Evolutionary conservation across 2,888 invertebrate species (phyloP).

Genomic region (Drosophila vallismaia): DNA sequence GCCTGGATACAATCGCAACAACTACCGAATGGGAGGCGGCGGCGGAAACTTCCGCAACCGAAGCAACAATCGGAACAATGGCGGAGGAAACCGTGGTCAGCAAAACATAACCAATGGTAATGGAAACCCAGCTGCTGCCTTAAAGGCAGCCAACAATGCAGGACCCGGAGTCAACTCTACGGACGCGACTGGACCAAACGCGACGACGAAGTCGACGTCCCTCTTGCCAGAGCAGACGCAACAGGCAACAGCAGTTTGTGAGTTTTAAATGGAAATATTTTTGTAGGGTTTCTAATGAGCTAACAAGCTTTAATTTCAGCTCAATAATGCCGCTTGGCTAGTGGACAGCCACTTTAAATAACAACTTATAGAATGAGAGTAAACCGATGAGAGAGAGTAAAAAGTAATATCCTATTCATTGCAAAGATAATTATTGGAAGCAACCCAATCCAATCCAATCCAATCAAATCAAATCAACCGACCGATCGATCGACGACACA

Average conservation of each 20-base stretch:
- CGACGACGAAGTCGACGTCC: constrained; percentile 71
- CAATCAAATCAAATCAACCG: not conserved
- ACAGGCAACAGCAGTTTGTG: constrained; percentile 79
- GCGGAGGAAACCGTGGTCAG: constrained; percentile 55
- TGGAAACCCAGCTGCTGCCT: constrained; percentile 63
- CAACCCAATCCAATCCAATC: constrained; percentile 57
- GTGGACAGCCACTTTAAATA: constrained; percentile 63
- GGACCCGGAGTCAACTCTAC: constrained; percentile 44
- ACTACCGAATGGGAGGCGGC: constrained; percentile 84
- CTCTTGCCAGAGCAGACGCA: constrained; percentile 76
- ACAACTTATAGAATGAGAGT: constrained; percentile 37
- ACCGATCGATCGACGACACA: constrained; percentile 70
- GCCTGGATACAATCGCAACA: constrained; percentile 84
- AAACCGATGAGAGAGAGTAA: constrained; percentile 32
- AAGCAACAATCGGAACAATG: constrained; percentile 76
- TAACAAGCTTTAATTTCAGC: constrained; percentile 61
- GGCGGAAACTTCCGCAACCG: constrained; percentile 79
- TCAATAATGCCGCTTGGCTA: constrained; percentile 80
- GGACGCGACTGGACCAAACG: constrained; percentile 49
- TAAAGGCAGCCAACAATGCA: constrained; percentile 75
- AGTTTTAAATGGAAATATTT: constrained; percentile 27
- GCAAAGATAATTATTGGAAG: constrained; percentile 49
- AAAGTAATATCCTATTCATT: constrained; percentile 68
- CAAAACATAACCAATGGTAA: constrained; percentile 70
- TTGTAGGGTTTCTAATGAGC: not conserved